These are phyloP conservation scores for Aphis craccivora DNA, from an alignment of 1,140 invertebrate species.

Conservation along the genomic window DNA sequence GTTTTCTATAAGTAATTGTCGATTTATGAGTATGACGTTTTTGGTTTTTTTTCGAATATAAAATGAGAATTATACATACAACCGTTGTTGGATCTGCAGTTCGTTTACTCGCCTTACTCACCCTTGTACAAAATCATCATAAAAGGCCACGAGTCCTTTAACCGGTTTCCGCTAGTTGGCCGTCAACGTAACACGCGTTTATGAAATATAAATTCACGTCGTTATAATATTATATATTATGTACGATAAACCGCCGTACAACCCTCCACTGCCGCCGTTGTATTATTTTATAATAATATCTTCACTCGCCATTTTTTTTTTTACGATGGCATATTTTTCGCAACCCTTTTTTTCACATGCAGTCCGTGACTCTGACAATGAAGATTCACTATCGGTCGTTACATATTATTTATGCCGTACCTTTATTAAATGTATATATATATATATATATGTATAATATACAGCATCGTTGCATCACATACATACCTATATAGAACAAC, in stretches of 20 bases:
- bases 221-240: background rate
- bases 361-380: slow-evolving; percentile 52
- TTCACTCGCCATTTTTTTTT: slow-evolving; percentile 13
- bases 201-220: slow-evolving; percentile 2
- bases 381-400: slow-evolving; percentile 48
- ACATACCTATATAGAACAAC: background rate
- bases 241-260: background rate
- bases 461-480: background rate
- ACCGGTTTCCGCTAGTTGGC: slow-evolving; percentile 30
- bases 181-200: background rate
- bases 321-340: slow-evolving; percentile 49
- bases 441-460: background rate
- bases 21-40: background rate
- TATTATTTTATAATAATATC: slow-evolving; percentile 1
- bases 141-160: background rate
- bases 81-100: background rate
- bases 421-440: background rate
- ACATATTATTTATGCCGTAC: slow-evolving; percentile 1
- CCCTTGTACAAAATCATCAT: background rate
- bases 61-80: background rate
- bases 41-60: background rate
- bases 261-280: background rate
- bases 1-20: background rate
- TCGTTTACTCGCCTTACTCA: background rate
- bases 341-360: slow-evolving; percentile 55